These are phyloP conservation scores for Betta splendens DNA, from an alignment of 2,797 vertebrate genomes.

Conservation along the genomic window DNA sequence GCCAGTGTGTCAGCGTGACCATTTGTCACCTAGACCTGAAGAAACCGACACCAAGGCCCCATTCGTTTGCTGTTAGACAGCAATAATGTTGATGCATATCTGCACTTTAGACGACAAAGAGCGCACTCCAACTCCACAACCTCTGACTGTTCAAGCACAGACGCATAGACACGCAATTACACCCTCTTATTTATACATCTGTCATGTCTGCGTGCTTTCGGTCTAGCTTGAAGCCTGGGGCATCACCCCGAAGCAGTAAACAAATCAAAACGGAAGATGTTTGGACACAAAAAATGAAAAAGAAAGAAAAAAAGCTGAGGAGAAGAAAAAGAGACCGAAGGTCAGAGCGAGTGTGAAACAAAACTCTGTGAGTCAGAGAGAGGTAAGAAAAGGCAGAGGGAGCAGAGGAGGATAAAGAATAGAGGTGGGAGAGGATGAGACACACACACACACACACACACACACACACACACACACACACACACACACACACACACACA, in stretches of 20 bases:
- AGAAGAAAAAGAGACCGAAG: conserved; percentile 24
- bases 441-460: too few species aligned
- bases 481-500: too few species aligned
- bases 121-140: not conserved
- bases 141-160: not conserved
- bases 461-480: too few species aligned
- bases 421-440: too few species aligned
- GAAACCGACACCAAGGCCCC: not conserved
- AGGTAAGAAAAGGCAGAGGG: conserved; percentile 35
- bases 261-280: conserved; percentile 2
- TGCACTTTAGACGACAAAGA: not conserved
- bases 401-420: too few species aligned
- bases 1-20: not conserved
- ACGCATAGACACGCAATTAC: not conserved
- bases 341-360: conserved; percentile 6
- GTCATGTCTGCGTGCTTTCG: not conserved
- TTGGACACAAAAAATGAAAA: conserved; percentile 1
- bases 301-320: conserved; percentile 18
- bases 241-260: not conserved
- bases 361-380: too few species aligned
- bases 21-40: not conserved
- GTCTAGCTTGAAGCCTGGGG: not conserved
- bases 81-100: conserved; percentile 17
- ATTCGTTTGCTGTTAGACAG: conserved; percentile 10
- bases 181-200: not conserved